Base-by-base conservation (phyloP, 2,797 vertebrate species). In the Diceros bicornis region DNA sequence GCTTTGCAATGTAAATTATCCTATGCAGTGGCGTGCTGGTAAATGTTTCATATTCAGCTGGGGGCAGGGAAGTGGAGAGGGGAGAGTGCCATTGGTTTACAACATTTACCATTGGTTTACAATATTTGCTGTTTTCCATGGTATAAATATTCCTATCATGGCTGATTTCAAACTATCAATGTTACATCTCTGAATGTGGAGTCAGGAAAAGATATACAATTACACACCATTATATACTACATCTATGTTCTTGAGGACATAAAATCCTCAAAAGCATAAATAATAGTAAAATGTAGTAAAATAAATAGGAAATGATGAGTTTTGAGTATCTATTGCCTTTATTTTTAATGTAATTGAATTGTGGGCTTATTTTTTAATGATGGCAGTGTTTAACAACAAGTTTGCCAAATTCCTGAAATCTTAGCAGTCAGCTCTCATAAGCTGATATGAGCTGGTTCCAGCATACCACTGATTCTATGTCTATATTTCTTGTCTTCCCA, bases 231-330 rank as follows among this genome's bases (percentile, higher is more conserved):
- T 87, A 2, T n/a, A 27, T 12, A 77, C 8, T 16, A 74, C 59
- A 84, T 71, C 23, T 61, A 68, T n/a, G n/a, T 75, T 81, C 47
- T 64, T n/a, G 29, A 79, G 47, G 25, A n/a, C 13, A 12, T 47
- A 82, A 69, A 83, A 59, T 2, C 34, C 37, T 88, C 13, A 44
- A 77, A 44, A 61, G 93, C 16, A 69, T 16, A 95, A 50, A 44
- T 23, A 41, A 71, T 27, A 34, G 57, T 68, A 81, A 86, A 69
- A 90, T n/a, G 50, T 27, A 81, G 55, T 77, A 91, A 96, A 87
- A 83, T 59, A 75, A 69, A 59, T 20, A 32, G 57, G 32, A 94
- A 83, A 25, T 77, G 41, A 84, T 72, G 21, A 6, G 4, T 77
- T 93, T 92, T 61, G 8, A 34, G 25, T 82, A 20, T 29, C 74